These are phyloP conservation scores for Nebria ingens DNA, from an alignment of 1,140 invertebrate species.

Conservation along the genomic window DNA sequence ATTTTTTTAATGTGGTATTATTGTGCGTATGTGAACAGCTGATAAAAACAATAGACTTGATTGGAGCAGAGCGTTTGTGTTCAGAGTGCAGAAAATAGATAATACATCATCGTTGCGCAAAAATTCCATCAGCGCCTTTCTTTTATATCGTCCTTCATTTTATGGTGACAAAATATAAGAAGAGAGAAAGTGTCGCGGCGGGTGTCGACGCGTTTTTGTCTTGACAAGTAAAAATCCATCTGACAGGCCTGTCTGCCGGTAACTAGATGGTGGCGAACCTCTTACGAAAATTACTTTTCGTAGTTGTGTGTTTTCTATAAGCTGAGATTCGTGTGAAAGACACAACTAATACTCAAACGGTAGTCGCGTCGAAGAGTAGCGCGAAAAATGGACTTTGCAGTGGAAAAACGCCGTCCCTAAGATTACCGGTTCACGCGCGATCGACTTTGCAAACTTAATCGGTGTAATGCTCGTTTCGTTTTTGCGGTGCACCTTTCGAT, in stretches of 20 bases:
- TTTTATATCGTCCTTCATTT: no score
- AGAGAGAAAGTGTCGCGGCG: no score
- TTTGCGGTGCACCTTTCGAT: no score
- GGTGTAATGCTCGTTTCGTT: no score
- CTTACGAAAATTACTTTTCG: conserved; percentile 8
- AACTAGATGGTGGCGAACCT: conserved; percentile 6
- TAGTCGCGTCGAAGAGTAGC: no score
- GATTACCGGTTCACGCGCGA: conserved; percentile 3
- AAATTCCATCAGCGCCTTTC: not conserved
- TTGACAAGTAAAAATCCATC: conserved; percentile 9
- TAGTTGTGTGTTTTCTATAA: conserved; percentile 5
- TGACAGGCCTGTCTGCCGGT: conserved; percentile 3
- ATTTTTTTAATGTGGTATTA: no score
- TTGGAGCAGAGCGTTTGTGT: not conserved
- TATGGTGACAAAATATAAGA: no score
- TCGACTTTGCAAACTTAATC: not conserved
- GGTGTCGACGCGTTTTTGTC: not conserved
- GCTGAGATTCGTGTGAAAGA: not conserved
- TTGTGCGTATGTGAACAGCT: no score
- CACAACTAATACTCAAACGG: not conserved
- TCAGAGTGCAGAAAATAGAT: conserved; percentile 8
- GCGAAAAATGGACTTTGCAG: not conserved
- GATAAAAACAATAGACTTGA: no score
- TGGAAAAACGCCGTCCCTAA: not conserved
- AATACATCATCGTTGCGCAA: conserved; percentile 2